These are phyloP conservation scores for Myxocyprinus asiaticus DNA, from an alignment of 2,113 vertebrate genomes.

Conservation along the genomic window DNA sequence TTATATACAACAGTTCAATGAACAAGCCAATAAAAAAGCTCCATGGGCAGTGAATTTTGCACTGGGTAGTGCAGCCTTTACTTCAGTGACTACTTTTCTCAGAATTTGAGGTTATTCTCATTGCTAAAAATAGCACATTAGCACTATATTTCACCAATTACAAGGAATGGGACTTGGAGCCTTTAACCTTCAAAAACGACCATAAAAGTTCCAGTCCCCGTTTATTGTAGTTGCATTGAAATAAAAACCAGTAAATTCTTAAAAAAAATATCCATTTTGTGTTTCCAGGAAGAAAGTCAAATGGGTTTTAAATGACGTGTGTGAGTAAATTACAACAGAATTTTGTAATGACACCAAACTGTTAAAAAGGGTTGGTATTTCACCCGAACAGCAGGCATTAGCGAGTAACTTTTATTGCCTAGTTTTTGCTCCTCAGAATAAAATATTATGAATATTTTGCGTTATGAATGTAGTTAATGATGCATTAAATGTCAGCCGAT, in stretches of 20 bases:
- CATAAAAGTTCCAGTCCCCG: too few relatives aligned
- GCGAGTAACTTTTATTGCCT: neutral
- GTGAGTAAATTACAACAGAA: too few relatives aligned
- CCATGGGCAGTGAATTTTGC: conserved; percentile 35
- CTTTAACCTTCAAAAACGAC: too few relatives aligned
- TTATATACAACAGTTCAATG: too few relatives aligned
- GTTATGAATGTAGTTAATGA: conserved; percentile 7
- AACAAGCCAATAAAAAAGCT: conserved; percentile 3
- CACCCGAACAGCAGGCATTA: neutral
- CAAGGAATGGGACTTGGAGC: too few relatives aligned
- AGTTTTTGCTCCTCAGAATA: neutral
- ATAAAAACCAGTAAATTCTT: neutral
- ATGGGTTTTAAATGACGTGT: too few relatives aligned
- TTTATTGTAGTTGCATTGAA: too few relatives aligned
- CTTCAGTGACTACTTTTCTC: conserved; percentile 49
- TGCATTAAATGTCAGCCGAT: conserved; percentile 24
- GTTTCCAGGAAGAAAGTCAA: too few relatives aligned
- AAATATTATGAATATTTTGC: neutral
- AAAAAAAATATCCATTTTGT: conserved; percentile 23
- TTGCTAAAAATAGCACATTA: conserved; percentile 19
- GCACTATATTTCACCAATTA: too few relatives aligned
- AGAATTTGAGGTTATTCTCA: conserved; percentile 23
- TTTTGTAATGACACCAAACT: neutral
- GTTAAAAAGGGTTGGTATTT: neutral
- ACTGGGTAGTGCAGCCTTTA: conserved; percentile 42